Base-by-base conservation (phyloP, 2,113 vertebrate genomes). In the Crotalus viridis region DNA sequence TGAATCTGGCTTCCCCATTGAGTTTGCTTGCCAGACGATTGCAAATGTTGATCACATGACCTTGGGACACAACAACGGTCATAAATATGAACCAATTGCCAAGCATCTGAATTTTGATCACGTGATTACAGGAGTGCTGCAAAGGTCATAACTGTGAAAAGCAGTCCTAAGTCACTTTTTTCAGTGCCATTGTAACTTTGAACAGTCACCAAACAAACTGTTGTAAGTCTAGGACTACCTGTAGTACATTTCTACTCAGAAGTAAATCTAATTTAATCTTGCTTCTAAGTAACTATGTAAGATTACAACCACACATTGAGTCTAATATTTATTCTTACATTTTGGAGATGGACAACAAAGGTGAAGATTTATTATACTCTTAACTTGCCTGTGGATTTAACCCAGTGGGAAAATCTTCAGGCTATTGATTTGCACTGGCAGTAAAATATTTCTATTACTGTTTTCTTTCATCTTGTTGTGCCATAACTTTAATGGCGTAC, bases 401-500 rank as follows among this genome's bases (percentile, higher is more conserved):
- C 28, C 10, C 54, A 87, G 10, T 92, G 81, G 55, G 89, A 91
- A 88, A 92, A 4, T 85, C 92, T 90, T 64, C 43, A 12, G 10
- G 69, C 55, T 57, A 88, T 55, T 89, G 64, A 93, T 94, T 94
- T 61, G 81, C 52, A 87, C 61, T 86, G 59, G 81, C 48, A 87
- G 39, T 93, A 91, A 85, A 87, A 90, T 93, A 93, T 89, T 90
- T 90, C 85, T 90, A 21, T 93, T 94, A 90, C 87, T n/a, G 39
- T 94, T 94, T 43, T 21, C 3, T 91, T 94, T 89, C 57, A 90
- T 92, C 95, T 85, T 94, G 2, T 59, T 55, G 74, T 91, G 56
- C 39, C 81, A 90, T 87, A 95, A 64, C 87, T 89, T 92, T 94
- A 92, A 33, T 81, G 85, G 39, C 10, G 46, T 90, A 81, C 89